These are phyloP conservation scores for Brachionus koreanus DNA, from an alignment of 1,140 invertebrate species.

Conservation along the genomic window DNA sequence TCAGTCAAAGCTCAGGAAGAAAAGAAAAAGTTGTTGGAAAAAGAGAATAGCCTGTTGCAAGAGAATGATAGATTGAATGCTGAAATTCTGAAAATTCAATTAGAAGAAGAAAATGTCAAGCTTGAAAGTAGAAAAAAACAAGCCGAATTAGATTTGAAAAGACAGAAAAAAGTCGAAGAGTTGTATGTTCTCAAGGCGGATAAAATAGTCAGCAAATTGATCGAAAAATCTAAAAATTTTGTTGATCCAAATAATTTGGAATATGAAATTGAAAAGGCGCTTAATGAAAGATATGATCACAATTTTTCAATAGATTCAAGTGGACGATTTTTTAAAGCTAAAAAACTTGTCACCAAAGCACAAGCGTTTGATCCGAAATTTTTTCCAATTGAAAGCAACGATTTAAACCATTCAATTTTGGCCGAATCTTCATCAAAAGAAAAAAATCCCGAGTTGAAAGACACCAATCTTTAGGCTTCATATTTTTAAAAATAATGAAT, in stretches of 20 bases:
- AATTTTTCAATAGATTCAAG: constrained; percentile 43
- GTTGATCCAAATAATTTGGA: constrained; percentile 40
- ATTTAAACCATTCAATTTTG: not conserved
- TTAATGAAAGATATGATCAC: constrained; percentile 27
- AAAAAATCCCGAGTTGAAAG: not conserved
- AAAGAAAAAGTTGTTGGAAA: not conserved
- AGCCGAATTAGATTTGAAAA: not conserved
- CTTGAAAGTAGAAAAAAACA: not conserved
- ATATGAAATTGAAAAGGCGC: constrained; percentile 39
- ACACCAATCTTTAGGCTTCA: not conserved
- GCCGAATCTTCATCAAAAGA: not conserved
- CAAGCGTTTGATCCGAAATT: constrained; percentile 35
- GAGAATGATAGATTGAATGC: not conserved
- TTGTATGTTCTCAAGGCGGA: not conserved
- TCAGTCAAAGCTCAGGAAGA: constrained; percentile 32
- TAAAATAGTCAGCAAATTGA: not conserved
- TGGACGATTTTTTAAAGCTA: constrained; percentile 23
- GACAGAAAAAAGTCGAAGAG: constrained; percentile 9
- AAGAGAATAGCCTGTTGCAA: not conserved
- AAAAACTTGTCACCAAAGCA: not conserved
- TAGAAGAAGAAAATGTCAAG: not conserved
- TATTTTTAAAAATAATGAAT: not conserved
- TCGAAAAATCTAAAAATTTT: constrained; percentile 18
- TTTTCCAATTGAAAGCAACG: not conserved
- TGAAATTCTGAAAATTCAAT: not conserved